Conservation (phyloP, 2,797 vertebrate species). For the Acanthiza pusilla region DNA sequence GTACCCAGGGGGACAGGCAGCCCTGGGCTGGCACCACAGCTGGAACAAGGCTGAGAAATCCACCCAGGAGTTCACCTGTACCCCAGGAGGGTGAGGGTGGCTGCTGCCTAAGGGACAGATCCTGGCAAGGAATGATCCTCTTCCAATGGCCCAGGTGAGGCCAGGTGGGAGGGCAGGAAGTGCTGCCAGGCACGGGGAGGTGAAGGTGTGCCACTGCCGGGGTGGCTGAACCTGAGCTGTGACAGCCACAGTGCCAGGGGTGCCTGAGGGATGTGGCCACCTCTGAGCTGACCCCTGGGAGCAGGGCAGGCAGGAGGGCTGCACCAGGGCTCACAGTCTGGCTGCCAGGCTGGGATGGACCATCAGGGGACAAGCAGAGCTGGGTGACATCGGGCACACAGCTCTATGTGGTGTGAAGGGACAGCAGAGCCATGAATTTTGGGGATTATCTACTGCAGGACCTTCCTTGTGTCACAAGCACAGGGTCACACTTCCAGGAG, state of each 20-base stretch:
- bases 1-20: neutral
- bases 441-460: neutral
- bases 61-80: neutral
- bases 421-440: neutral
- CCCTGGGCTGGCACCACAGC: neutral
- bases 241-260: neutral
- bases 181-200: neutral
- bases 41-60: neutral
- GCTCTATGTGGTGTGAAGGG: neutral
- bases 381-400: rapidly evolving
- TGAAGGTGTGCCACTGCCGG: neutral
- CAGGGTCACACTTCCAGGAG: neutral
- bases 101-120: neutral
- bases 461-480: neutral
- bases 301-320: neutral
- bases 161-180: neutral
- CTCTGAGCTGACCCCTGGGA: neutral
- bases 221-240: neutral
- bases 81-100: neutral
- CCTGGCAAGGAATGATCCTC: neutral
- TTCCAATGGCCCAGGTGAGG: neutral
- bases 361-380: neutral
- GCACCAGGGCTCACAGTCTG: neutral
- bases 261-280: neutral
- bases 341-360: neutral